Base-by-base conservation (phyloP, 1,140 invertebrate species). In the Acyrthosiphon pisum region DNA sequence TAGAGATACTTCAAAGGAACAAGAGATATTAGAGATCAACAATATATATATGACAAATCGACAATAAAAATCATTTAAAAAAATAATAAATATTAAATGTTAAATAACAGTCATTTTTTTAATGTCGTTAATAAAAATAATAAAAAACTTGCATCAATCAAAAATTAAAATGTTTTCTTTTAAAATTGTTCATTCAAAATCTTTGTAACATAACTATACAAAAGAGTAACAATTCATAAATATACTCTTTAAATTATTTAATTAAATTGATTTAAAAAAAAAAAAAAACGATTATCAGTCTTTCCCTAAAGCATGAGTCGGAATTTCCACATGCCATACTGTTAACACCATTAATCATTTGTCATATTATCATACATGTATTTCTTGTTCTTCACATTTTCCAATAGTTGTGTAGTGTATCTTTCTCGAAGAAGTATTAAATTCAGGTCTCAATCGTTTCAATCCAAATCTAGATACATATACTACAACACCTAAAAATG, bases 351-450 rank as follows among this genome's bases (percentile, higher is more conserved):
- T 26, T 53, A 84, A 86, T 93, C 37, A 53, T 41, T 93, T 93
- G 56, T 76, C 81, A 93, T 93, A 56, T 41, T 84, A 60, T 95
- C 94, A 95, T 48, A 95, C 94, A 53, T 95, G 95, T 91, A 94
- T 95, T 93, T 96, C 96, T 87, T 95, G 95, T 35, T 95, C 95
- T 81, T 96, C 96, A 53, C 95, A 95, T 44, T 95, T 96, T 35
- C 95, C 95, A 94, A 97, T 97, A 37, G 96, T 97, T 7, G 97
- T 97, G 94, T 97, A 97, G 93, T 97, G 96, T 37, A 97, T 97
- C 94, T 97, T 97, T 95, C 96, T 96, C 53, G 96, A 96, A 60
- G 97, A 96, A 93, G 96, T 96, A 93, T 97, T 96, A 89, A 97
- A 95, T 60, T 97, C 95, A 3, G 97, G 97, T n/a, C 95, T 95